These are phyloP conservation scores for Syngnathus floridae DNA, from an alignment of 2,113 vertebrate species.

Conservation along the genomic window DNA sequence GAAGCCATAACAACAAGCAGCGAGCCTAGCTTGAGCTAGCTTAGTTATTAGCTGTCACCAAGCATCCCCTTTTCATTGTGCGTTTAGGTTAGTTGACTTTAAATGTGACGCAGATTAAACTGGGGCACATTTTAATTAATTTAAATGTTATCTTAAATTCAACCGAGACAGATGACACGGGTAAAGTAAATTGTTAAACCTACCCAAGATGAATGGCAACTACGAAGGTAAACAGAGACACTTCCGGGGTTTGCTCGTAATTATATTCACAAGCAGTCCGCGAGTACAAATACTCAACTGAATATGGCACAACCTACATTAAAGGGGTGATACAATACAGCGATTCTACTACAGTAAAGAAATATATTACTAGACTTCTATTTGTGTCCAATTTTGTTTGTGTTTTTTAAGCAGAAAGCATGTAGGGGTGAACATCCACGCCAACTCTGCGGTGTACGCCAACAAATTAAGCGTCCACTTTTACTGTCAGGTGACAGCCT, in stretches of 20 bases:
- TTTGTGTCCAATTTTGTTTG: neutral
- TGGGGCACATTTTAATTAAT: neutral
- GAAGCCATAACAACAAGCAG: neutral
- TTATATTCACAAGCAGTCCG: fast-evolving
- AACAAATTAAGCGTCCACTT: neutral
- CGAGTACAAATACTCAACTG: neutral
- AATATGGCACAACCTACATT: neutral
- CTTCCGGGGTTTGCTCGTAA: conserved; percentile 10
- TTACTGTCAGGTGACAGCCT: neutral
- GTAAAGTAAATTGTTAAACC: neutral
- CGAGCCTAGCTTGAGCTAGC: neutral
- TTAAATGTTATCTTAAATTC: neutral
- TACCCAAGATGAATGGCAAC: conserved; percentile 21
- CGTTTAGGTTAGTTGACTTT: neutral
- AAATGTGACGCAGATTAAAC: neutral
- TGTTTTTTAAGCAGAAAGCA: neutral
- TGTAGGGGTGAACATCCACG: neutral
- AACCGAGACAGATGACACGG: neutral
- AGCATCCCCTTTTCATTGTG: neutral
- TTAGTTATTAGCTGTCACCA: neutral
- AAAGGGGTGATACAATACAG: neutral
- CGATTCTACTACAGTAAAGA: neutral
- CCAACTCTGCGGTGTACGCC: conserved; percentile 10
- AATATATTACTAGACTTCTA: neutral
- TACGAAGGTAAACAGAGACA: conserved; percentile 19